These are phyloP conservation scores for Drosophila picticornis DNA, from an alignment of 2,888 invertebrate genomes.

Conservation along the genomic window DNA sequence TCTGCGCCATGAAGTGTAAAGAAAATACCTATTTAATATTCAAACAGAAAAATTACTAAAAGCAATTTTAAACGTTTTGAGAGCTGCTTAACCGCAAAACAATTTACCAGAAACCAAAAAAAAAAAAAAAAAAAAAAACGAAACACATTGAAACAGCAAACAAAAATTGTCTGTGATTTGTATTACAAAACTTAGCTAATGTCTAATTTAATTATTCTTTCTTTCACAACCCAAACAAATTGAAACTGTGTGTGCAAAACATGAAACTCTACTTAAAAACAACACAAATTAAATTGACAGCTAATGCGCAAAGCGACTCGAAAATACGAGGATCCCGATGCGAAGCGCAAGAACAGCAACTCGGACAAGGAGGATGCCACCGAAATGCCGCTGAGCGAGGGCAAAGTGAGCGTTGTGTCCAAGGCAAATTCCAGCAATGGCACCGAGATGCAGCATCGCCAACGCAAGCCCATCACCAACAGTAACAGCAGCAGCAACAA, in stretches of 20 bases:
- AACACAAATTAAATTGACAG: conserved; percentile 34
- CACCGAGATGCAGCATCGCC: conserved; percentile 83
- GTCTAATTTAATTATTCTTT: conserved; percentile 75
- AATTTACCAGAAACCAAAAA: conserved; percentile 7
- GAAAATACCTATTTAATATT: background rate
- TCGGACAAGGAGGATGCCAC: conserved; percentile 75
- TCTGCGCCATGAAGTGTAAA: conserved; percentile 34
- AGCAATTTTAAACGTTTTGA: conserved; percentile 18
- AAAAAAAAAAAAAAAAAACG: background rate
- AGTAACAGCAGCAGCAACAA: conserved; percentile 76
- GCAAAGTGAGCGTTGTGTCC: conserved; percentile 25
- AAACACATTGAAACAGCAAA: conserved; percentile 23
- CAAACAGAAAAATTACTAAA: conserved; percentile 30
- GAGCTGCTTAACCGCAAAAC: conserved; percentile 33
- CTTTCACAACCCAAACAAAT: conserved; percentile 56
- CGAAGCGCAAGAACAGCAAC: conserved; percentile 84
- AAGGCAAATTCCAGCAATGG: conserved; percentile 38
- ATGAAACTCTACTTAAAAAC: conserved; percentile 8
- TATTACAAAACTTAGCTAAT: conserved; percentile 63
- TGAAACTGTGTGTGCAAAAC: conserved; percentile 33
- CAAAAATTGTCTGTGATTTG: conserved; percentile 38
- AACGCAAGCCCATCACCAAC: conserved; percentile 73
- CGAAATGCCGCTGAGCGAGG: conserved; percentile 64
- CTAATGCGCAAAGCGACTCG: conserved; percentile 63
- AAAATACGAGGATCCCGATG: conserved; percentile 77